Evolutionary conservation across 2,888 invertebrate genomes (phyloP), one percentile per base, ranked within the genome.

Genomic region (Sipha maydis): DNA sequence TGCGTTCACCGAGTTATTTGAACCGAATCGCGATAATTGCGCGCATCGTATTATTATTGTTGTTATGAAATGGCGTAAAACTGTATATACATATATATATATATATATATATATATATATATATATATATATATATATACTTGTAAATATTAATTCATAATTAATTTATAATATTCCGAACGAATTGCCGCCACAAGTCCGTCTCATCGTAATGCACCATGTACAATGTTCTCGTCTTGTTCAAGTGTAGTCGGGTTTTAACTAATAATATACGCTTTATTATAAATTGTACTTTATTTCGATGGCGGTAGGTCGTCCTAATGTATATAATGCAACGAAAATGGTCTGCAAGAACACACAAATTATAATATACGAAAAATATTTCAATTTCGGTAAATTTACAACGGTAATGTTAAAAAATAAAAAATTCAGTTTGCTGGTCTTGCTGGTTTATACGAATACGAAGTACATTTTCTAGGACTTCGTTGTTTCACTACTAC

Each of bases 21-120:
- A 80, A 83, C 83, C 83, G 48, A 71, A 83, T 83, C 69, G 71
- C 48, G 14, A n/a, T 71, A 48, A 83, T 71, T 54, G 48, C 69
- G 3, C 83, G 71, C 71, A 31, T 31, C 31, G 31, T 28, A 5
- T 25, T 67, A n/a, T n/a, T 48, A 11, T 67, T 67, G 67, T 71
- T 48, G 67, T 71, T 48, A 31, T 21, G 48, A 71, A 83, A 71
- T 48, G 11, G 54, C 71, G 71, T 71, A 54, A 54, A 71, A 80
- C 19, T 67, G 11, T 71, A 31, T 31, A 41, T 14, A 48, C 3
- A 14, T 14, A 48, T 14, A 14, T 11, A 48, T 14, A 38, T 7
- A 38, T 7, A 38, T 3, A 48, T 11, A 48, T 11, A 9, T 9
- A 48, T 9, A 48, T 9, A 48, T 48, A 9, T 48, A 9, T 9